Evolutionary conservation across 1,140 invertebrate genomes (phyloP).

Genomic region (Trichonephila clavipes): DNA sequence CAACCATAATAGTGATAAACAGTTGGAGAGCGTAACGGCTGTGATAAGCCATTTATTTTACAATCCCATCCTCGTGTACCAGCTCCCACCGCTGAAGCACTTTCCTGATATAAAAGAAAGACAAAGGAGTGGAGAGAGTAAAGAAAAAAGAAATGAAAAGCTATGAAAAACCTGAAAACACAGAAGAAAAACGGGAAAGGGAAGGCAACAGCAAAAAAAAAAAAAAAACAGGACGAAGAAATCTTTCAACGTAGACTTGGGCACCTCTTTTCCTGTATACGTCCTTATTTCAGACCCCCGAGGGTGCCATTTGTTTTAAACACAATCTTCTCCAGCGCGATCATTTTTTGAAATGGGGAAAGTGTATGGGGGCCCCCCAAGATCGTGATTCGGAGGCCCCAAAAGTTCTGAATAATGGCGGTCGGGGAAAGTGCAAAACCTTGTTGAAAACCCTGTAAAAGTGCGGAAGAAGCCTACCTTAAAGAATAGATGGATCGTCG

Average conservation of each 20-base stretch:
- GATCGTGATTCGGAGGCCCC: conserved; percentile 62
- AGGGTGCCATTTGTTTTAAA: conserved; percentile 75
- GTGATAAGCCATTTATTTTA: conserved; percentile 61
- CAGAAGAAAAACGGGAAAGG: neutral
- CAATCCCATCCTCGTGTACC: conserved; percentile 25
- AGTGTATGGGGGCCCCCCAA: conserved; percentile 54
- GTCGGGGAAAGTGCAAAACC: conserved; percentile 73
- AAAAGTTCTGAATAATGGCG: conserved; percentile 75
- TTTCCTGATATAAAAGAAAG: conserved; percentile 56
- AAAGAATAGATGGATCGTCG: conserved; percentile 61
- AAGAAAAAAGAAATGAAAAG: conserved; percentile 29
- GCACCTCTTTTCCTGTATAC: conserved; percentile 60
- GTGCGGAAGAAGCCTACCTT: conserved; percentile 56
- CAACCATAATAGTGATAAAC: conserved; percentile 50
- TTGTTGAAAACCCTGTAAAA: conserved; percentile 77
- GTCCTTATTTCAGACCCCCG: conserved; percentile 74
- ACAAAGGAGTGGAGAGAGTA: conserved; percentile 28
- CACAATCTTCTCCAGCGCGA: conserved; percentile 75
- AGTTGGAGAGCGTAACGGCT: neutral
- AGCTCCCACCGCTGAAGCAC: conserved; percentile 22
- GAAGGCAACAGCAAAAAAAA: neutral
- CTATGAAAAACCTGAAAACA: conserved; percentile 33
- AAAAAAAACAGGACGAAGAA: conserved; percentile 15
- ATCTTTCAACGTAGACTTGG: conserved; percentile 66
- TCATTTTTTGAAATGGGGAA: conserved; percentile 73